Evolutionary conservation across 1,140 invertebrate species (phyloP), one percentile per base, ranked within the genome.

Genomic region (Stenopsyche tienmushanensis): DNA sequence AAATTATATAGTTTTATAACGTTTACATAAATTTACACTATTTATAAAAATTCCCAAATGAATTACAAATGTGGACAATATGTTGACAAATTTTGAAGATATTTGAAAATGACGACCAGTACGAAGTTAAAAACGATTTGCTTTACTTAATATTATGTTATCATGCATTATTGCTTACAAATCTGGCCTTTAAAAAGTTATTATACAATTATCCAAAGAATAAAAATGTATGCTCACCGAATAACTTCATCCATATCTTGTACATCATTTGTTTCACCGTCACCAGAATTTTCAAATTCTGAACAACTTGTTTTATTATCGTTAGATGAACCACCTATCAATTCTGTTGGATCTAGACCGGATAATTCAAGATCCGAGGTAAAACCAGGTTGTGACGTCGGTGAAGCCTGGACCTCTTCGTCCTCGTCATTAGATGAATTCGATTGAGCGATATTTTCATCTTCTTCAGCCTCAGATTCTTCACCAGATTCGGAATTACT

Each of bases 321-420:
- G 50, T 76, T 78, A 26, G 79, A 78, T 3, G 73, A 75, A 1
- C 76, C 76, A 0, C 75, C 77, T 0, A 84, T 50, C 0, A 85
- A 78, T 52, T 88, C 86, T 0, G 80, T 78, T 0, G 83, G 74
- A 68, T 88, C 86, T 58, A 88, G 72, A 17, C 78, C 84, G 0
- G 84, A 83, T n/a, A 87, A 75, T 70, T 89, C 87, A 23, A 88
- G 69, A 70, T 86, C 85, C 9, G 84, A 84, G 1, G 79, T 82
- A 80, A 82, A 82, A 72, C 84, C 83, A 24, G 83, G 81, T 17
- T 83, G 82, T 0, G 85, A 87, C 1, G 84, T 84, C 44, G 76
- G 86, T 67, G 71, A 84, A 74, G 77, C 66, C 25, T 80, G 71
- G 67, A 82, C 73, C 74, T 79, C 47, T 75, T 73, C 67, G 8